These are phyloP conservation scores for Galerucella nymphaeae DNA, from an alignment of 2,888 invertebrate genomes.

Conservation along the genomic window DNA sequence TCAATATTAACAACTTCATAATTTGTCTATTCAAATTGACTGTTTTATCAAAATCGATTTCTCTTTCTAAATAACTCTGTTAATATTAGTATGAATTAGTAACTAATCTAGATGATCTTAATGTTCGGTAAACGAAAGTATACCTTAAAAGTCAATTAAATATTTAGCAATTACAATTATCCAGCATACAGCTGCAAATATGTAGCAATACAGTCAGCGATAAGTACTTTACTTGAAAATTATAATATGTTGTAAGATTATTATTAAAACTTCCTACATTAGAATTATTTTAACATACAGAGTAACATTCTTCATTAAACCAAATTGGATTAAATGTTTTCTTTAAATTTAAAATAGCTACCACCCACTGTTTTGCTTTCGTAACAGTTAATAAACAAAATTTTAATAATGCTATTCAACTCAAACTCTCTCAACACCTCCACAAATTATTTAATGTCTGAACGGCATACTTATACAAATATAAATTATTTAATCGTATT, in stretches of 20 bases:
- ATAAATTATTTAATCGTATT: not conserved
- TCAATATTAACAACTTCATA: too few relatives aligned
- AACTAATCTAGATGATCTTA: slow-evolving; percentile 5
- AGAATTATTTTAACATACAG: too few relatives aligned
- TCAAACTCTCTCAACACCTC: not conserved
- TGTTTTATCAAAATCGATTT: not conserved
- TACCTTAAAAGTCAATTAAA: slow-evolving; percentile 5
- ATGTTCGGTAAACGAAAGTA: not conserved
- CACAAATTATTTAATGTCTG: not conserved
- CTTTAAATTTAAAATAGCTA: too few relatives aligned
- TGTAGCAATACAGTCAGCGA: not conserved
- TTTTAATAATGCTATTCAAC: not conserved
- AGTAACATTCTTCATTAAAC: too few relatives aligned
- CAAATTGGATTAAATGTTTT: too few relatives aligned
- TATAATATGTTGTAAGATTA: too few relatives aligned
- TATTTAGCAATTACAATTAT: not conserved
- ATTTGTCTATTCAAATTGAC: too few relatives aligned
- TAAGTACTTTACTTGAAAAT: too few relatives aligned
- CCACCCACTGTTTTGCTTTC: not conserved
- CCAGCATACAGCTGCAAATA: slow-evolving; percentile 2
- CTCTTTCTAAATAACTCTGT: not conserved
- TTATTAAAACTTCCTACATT: too few relatives aligned
- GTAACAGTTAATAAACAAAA: not conserved
- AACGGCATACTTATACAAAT: not conserved
- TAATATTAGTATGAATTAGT: not conserved